phyloP scores from a whole-genome alignment of 1,140 invertebrate genomes.

The Pogonomyrmex barbatus region DNA sequence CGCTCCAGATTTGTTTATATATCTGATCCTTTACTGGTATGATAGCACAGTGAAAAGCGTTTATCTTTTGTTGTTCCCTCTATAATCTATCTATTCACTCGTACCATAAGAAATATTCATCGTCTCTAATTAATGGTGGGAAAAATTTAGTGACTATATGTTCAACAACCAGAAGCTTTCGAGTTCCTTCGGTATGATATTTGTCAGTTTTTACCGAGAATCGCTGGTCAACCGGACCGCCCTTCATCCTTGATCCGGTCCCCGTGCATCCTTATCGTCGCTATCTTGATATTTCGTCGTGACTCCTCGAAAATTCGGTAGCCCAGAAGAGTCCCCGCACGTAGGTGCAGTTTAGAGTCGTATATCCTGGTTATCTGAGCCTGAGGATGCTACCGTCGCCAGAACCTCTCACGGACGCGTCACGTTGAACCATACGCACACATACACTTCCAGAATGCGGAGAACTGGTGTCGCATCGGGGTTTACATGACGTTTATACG shows the following conservation, averaged over 20 bases:
- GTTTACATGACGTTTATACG: conserved; percentile 79
- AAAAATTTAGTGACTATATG: neutral
- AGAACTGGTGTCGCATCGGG: conserved; percentile 60
- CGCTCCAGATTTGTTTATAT: conserved; percentile 41
- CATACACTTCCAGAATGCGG: conserved; percentile 36
- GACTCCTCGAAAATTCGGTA: conserved; percentile 84
- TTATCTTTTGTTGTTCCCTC: neutral
- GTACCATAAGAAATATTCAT: neutral
- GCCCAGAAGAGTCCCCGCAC: conserved; percentile 77
- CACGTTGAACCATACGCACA: conserved; percentile 11
- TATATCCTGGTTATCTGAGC: conserved; percentile 84
- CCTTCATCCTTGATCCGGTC: conserved; percentile 42
- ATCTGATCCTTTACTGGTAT: neutral
- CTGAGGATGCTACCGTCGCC: conserved; percentile 82
- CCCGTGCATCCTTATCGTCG: conserved; percentile 15
- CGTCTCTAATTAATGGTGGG: too few relatives aligned
- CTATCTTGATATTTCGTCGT: conserved; percentile 46
- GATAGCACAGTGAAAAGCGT: neutral
- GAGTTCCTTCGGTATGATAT: neutral
- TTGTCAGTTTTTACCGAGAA: neutral
- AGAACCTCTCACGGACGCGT: conserved; percentile 67
- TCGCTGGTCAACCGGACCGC: neutral
- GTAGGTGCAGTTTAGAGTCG: conserved; percentile 81
- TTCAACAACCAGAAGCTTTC: neutral
- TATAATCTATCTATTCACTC: neutral